Evolutionary conservation across 1,140 invertebrate species (phyloP).

Genomic region (Ericerus pela): DNA sequence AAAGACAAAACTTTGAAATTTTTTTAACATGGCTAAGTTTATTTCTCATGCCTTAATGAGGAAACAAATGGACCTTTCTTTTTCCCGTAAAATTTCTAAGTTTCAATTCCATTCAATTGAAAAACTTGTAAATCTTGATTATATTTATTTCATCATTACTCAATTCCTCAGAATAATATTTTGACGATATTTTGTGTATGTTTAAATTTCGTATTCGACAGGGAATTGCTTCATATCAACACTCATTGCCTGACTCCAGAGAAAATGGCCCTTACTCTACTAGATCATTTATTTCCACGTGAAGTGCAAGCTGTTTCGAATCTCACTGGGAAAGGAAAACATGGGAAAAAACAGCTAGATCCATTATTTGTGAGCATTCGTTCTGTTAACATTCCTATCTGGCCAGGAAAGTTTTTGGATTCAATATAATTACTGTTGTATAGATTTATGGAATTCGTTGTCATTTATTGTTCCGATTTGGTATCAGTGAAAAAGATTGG

Average conservation of each 20-base stretch:
- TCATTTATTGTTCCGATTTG: conserved; percentile 37
- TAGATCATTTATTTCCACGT: conserved; percentile 39
- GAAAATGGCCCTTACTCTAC: conserved; percentile 39
- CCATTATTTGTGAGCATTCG: conserved; percentile 34
- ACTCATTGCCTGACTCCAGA: conserved; percentile 37
- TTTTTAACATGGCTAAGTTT: no score
- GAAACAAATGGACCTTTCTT: no score
- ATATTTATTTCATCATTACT: no score
- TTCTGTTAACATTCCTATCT: not conserved
- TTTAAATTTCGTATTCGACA: conserved; percentile 24
- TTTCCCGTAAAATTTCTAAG: no score
- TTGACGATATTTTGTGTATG: conserved; percentile 2
- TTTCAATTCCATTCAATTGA: no score
- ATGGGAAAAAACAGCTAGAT: conserved; percentile 39
- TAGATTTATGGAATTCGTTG: conserved; percentile 39
- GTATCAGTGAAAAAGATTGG: conserved; percentile 37
- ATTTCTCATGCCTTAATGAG: no score
- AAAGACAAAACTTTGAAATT: no score
- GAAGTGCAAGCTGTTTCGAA: conserved; percentile 38
- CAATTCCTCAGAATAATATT: not conserved
- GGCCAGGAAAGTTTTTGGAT: not conserved
- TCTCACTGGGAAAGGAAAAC: conserved; percentile 38
- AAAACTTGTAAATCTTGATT: no score
- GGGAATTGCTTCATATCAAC: conserved; percentile 38
- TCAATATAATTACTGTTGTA: not conserved